Base-by-base conservation (phyloP, 92 coral and sea anemone species). In the Nematostella vectensis region DNA sequence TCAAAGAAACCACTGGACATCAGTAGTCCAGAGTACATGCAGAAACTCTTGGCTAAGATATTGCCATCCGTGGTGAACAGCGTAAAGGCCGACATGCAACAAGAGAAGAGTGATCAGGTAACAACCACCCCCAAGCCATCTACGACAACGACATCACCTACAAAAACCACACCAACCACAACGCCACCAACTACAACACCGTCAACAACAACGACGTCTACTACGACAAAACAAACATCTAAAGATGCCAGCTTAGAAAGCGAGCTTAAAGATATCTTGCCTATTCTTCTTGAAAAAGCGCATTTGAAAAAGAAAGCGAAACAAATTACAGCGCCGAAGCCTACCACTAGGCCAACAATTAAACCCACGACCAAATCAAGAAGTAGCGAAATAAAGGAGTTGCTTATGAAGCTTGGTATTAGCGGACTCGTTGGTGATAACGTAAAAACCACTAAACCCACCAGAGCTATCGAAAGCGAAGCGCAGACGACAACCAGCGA, bases 21-120 rank as follows among this genome's bases (percentile, higher is more conserved):
- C 24, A 29, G 61, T 25, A 58, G 59, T 52, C 49, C 30, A 26
- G 50, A 60, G 30, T 59, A 68, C 49, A 75, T 76, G 10, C 72
- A 65, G 29, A 69, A 57, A 43, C 69, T 74, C 20, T 47, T 88
- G 26, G 74, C 70, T 10, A 79, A 65, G 69, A 62, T 70, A 2
- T 62, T 88, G 19, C 95, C 95, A 58, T 61, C 77, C 16, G 75
- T 85, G 6, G 55, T 85, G 22, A 67, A 37, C 47, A 71, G 73
- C 39, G 67, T 85, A 10, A 68, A 75, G 29, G 63, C 57, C 23
- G 70, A 63, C 25, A 50, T 76, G 6, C 45, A 55, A 24, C 50
- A 45, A 6, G 31, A 18, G 22, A 20, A 22, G 11, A 23, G 18
- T 15, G 59, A 23, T 26, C 27, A 36, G 29, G 16, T n/a, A 31